Conservation (phyloP, 1,140 invertebrate genomes). For the Calephelis nemesis region DNA sequence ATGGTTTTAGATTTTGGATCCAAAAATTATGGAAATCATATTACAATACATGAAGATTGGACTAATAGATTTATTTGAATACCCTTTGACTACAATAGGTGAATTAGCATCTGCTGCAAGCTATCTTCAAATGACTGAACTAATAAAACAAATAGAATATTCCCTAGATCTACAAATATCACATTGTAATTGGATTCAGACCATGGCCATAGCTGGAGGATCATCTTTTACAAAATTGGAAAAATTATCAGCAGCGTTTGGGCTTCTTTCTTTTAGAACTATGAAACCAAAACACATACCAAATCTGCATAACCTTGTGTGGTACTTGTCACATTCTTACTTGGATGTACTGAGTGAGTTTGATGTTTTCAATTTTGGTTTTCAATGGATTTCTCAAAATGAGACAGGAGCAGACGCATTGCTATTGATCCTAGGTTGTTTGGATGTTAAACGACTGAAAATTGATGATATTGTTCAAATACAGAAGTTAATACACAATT, state of each 20-base stretch:
- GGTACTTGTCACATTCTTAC: conserved; percentile 68
- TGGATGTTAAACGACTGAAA: conserved; percentile 52
- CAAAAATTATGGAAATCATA: conserved; percentile 57
- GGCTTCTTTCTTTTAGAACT: conserved; percentile 50
- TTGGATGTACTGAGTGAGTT: conserved; percentile 54
- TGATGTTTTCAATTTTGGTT: conserved; percentile 62
- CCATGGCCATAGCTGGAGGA: conserved; percentile 51
- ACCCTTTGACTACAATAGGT: conserved; percentile 42
- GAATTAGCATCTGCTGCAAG: conserved; percentile 53
- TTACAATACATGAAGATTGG: conserved; percentile 61
- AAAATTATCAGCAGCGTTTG: conserved; percentile 46
- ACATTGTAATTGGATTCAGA: conserved; percentile 54
- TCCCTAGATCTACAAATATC: conserved; percentile 49
- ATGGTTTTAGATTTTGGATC: conserved; percentile 55
- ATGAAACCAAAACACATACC: conserved; percentile 59
- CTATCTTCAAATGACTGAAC: conserved; percentile 64
- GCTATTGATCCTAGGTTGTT: conserved; percentile 54
- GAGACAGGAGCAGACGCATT: conserved; percentile 55
- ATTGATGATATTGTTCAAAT: conserved; percentile 46
- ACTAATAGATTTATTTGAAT: conserved; percentile 55
- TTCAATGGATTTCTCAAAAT: conserved; percentile 50
- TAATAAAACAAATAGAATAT: conserved; percentile 65
- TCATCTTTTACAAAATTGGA: conserved; percentile 51
- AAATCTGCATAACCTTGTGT: conserved; percentile 51
- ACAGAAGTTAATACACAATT: conserved; percentile 36